These are phyloP conservation scores for Trichonephila clavata DNA, from an alignment of 1,140 invertebrate genomes.

Conservation along the genomic window DNA sequence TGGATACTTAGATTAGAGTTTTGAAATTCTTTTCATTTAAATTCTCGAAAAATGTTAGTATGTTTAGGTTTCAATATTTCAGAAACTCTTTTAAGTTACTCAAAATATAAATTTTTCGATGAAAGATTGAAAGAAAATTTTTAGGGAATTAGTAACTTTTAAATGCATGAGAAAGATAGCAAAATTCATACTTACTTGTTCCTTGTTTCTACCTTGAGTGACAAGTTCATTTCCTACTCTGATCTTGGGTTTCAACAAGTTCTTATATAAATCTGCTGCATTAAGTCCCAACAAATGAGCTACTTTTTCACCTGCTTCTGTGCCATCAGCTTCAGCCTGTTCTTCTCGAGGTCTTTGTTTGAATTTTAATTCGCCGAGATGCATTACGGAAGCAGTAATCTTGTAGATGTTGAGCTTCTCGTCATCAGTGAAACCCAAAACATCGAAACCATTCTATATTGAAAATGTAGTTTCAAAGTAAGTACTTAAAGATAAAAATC, in stretches of 20 bases:
- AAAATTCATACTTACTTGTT: slow-evolving; percentile 81
- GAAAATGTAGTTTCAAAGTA: not conserved
- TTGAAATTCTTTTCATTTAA: too few species aligned
- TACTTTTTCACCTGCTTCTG: slow-evolving; percentile 84
- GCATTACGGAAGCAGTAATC: slow-evolving; percentile 84
- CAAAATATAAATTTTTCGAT: too few species aligned
- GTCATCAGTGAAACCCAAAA: slow-evolving; percentile 84
- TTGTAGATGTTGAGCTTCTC: slow-evolving; percentile 85
- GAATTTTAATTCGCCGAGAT: slow-evolving; percentile 85
- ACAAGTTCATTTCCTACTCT: slow-evolving; percentile 85
- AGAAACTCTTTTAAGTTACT: too few species aligned
- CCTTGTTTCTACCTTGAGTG: slow-evolving; percentile 85
- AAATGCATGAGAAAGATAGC: too few species aligned
- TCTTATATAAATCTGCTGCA: slow-evolving; percentile 84
- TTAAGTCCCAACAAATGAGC: slow-evolving; percentile 84
- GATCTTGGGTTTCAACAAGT: slow-evolving; percentile 84
- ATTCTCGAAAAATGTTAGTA: too few species aligned
- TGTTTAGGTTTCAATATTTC: too few species aligned
- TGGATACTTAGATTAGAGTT: too few species aligned
- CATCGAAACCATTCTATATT: slow-evolving; percentile 83
- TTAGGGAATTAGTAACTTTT: too few species aligned
- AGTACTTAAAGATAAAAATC: not conserved
- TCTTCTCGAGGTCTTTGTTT: slow-evolving; percentile 86
- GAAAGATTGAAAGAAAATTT: too few species aligned
- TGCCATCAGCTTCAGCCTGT: slow-evolving; percentile 86